Conservation (phyloP, 2,113 vertebrate genomes). For the Bagarius yarrelli region DNA sequence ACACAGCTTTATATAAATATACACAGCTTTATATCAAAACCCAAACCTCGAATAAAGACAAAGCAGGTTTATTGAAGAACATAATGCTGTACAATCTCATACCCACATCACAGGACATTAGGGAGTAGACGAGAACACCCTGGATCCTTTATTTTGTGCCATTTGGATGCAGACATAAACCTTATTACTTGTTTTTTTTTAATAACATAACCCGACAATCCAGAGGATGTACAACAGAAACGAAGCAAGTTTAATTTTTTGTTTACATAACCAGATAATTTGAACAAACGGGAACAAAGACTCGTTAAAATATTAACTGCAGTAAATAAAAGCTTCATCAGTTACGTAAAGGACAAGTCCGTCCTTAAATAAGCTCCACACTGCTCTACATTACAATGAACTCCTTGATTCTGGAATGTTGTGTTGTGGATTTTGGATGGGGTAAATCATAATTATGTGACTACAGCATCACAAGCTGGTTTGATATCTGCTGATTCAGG, state of each 20-base stretch:
- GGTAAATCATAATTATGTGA: background rate
- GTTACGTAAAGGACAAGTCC: background rate
- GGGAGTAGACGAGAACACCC: background rate
- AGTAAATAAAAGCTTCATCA: conserved; percentile 15
- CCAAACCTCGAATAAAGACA: background rate
- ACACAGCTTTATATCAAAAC: background rate
- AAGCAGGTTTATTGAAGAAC: conserved; percentile 44
- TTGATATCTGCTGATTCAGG: background rate
- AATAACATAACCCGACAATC: background rate
- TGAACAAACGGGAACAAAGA: background rate
- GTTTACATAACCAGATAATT: conserved; percentile 7
- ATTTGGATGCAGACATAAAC: background rate
- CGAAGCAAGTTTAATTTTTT: background rate
- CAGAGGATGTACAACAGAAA: conserved; percentile 8
- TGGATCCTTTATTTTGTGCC: background rate
- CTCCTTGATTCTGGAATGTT: conserved; percentile 26
- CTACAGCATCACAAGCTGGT: background rate
- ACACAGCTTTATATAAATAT: too few relatives aligned
- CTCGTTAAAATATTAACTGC: conserved; percentile 18
- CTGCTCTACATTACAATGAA: background rate
- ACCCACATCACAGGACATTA: conserved; percentile 33
- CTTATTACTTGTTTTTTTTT: background rate
- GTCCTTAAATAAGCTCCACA: conserved; percentile 2
- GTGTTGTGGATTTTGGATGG: conserved; percentile 1
- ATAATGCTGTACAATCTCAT: conserved; percentile 23